Conservation (phyloP, 2,888 invertebrate genomes). For the Conus canariensis region DNA sequence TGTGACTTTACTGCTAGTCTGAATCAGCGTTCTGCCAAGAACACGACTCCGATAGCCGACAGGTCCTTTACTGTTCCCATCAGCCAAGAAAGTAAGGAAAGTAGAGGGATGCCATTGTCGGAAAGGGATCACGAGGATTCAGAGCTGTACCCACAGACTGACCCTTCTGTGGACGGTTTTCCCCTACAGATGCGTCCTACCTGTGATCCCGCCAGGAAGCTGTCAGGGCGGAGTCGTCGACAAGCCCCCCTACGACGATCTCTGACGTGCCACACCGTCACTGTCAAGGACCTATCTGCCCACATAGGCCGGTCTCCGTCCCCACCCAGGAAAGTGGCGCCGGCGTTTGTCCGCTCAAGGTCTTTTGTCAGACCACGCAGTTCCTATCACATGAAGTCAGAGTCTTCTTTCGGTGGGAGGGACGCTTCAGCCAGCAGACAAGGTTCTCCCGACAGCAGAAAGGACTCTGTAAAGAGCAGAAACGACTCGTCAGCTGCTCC, state of each 20-base stretch:
- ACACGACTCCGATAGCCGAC: not conserved
- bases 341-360: not conserved
- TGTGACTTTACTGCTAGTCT: not conserved
- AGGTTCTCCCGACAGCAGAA: not conserved
- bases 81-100: not conserved
- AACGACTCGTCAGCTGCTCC: not conserved
- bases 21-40: not conserved
- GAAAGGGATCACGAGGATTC: not conserved
- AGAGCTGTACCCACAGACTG: not conserved
- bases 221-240: not conserved
- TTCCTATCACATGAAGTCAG: not conserved
- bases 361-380: slow-evolving; percentile 5
- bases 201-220: not conserved
- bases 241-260: not conserved
- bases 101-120: not conserved
- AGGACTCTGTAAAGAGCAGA: not conserved
- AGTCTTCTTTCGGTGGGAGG: not conserved
- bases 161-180: not conserved
- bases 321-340: not conserved
- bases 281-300: slow-evolving; percentile 28
- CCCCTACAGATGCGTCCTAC: not conserved
- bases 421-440: not conserved
- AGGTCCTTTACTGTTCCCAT: not conserved
- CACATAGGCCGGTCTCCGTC: not conserved
- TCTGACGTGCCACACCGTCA: slow-evolving; percentile 29